Percentiles rank a stretch among this genome's conserved stretches.
Conservation (phyloP, 2,113 vertebrate genomes). For the Taurulus bubalis region DNA sequence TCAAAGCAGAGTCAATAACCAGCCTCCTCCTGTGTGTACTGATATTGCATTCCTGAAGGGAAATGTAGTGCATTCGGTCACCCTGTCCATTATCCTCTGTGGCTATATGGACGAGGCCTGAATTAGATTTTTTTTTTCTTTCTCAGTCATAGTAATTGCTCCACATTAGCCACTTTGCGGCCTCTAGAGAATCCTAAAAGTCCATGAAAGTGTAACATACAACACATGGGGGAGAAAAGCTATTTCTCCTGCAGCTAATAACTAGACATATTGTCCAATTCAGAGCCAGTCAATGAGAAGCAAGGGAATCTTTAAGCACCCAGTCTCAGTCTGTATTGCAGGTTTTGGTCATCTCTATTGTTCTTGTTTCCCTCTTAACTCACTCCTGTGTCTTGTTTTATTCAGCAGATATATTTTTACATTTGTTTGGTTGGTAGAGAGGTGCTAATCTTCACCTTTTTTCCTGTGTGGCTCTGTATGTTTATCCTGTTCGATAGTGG, state of each 20-base stretch:
- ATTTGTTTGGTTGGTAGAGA: neutral
- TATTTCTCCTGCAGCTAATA: slow-evolving; percentile 38
- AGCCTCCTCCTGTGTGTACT: slow-evolving; percentile 11
- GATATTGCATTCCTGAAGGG: slow-evolving; percentile 27
- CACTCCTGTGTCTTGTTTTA: slow-evolving; percentile 25
- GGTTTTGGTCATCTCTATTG: neutral
- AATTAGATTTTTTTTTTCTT: slow-evolving; percentile 51
- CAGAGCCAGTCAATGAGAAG: slow-evolving; percentile 15
- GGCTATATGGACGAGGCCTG: slow-evolving; percentile 33
- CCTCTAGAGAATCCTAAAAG: slow-evolving; percentile 35
- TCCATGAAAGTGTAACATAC: slow-evolving; percentile 30
- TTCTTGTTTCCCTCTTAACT: slow-evolving; percentile 14
- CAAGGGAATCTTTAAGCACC: slow-evolving; percentile 47
- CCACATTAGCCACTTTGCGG: slow-evolving; percentile 51
- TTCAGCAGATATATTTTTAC: slow-evolving; percentile 3
- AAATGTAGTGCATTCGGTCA: slow-evolving; percentile 35
- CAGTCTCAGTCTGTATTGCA: neutral
- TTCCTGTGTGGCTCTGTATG: neutral
- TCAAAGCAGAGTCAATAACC: slow-evolving; percentile 41
- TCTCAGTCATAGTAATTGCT: slow-evolving; percentile 50
- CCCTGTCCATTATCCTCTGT: slow-evolving; percentile 44
- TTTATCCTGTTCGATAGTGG: neutral
- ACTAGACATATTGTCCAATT: slow-evolving; percentile 39
- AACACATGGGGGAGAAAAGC: slow-evolving; percentile 34
- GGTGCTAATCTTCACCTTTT: neutral